Percentiles rank a stretch among this genome's conserved stretches.
These are phyloP conservation scores for Halcyon badia DNA, from an alignment of 2,797 vertebrate species.

Conservation along the genomic window DNA sequence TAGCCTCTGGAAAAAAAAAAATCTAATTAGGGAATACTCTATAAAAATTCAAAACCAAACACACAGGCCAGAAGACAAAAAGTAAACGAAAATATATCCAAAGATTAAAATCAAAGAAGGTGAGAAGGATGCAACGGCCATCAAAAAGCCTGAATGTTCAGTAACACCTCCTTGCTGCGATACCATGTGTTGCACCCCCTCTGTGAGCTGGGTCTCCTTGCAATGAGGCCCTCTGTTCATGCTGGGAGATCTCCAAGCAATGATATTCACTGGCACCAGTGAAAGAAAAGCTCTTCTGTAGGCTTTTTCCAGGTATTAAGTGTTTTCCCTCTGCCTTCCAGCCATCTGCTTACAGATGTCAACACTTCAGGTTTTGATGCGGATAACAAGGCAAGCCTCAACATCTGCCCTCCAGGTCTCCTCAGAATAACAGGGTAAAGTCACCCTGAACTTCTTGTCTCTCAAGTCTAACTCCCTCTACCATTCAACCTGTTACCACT, in stretches of 20 bases:
- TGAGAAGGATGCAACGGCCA: not conserved
- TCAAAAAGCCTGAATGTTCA: not conserved
- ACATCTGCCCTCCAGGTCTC: not conserved
- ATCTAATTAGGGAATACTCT: not conserved
- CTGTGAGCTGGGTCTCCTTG: not conserved
- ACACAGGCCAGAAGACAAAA: not conserved
- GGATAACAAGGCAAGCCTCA: not conserved
- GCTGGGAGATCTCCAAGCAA: not conserved
- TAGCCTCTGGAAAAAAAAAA: not conserved
- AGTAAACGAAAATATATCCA: not conserved
- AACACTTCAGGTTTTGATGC: not conserved
- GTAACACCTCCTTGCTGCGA: accelerated
- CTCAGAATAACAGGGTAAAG: not conserved
- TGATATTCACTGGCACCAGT: too few species aligned
- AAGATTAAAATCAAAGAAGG: not conserved
- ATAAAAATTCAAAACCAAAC: not conserved
- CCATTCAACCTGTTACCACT: not conserved
- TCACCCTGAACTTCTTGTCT: not conserved
- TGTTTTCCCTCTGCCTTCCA: not conserved
- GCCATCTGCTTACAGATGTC: not conserved
- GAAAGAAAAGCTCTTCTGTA: not conserved
- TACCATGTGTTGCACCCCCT: accelerated
- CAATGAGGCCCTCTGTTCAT: accelerated
- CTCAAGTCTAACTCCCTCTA: accelerated
- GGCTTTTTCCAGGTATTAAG: not conserved